phyloP scores from a whole-genome alignment of 1,140 invertebrate genomes.

The Cataglyphis hispanica region DNA sequence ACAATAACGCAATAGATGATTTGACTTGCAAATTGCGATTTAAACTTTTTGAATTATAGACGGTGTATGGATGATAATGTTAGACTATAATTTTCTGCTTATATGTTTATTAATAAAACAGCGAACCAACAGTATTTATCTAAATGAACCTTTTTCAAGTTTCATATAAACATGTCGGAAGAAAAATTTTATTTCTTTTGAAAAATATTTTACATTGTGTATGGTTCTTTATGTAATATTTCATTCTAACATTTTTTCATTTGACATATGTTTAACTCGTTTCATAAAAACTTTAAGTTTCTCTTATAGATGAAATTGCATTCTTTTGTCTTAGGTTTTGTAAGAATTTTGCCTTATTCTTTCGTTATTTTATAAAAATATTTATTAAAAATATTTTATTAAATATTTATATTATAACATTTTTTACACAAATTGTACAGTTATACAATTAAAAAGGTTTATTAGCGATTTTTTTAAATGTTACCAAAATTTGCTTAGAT shows the following conservation, averaged over 20 bases:
- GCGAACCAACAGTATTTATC: not conserved
- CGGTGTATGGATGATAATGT: not conserved
- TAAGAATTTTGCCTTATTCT: not conserved
- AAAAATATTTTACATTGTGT: not conserved
- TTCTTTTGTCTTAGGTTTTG: not conserved
- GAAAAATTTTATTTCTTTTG: not conserved
- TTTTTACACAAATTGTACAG: no score
- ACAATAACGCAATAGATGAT: conserved; percentile 1
- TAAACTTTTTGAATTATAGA: not conserved
- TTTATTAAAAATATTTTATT: not conserved
- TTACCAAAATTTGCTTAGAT: no score
- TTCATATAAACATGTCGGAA: not conserved
- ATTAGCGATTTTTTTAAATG: no score
- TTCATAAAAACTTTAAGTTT: not conserved
- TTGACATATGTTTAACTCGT: not conserved
- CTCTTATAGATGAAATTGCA: no score
- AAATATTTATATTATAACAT: no score
- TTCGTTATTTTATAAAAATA: not conserved
- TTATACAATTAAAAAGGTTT: not conserved
- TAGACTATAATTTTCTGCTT: not conserved
- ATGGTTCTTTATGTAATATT: not conserved
- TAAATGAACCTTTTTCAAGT: not conserved
- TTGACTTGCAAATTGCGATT: conserved; percentile 32
- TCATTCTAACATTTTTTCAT: not conserved
- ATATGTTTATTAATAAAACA: not conserved